Base-by-base conservation (phyloP, 2,888 invertebrate species). In the Stegophylla sp. region DNA sequence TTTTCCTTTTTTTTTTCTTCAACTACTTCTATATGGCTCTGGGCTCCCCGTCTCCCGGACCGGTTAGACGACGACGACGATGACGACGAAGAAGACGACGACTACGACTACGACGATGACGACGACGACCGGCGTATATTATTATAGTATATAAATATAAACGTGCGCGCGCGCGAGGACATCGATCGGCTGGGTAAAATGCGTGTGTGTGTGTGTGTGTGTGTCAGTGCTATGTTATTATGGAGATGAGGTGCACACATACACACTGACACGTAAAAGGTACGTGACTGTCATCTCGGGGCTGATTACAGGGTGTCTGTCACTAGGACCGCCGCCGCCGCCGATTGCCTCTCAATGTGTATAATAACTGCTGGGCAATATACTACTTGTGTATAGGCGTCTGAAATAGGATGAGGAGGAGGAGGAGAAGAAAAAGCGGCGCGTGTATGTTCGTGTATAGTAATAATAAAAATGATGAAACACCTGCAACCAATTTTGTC, bases 291-390 rank as follows among this genome's bases (percentile, higher is more conserved):
- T 79, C 79, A 71, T 79, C 79, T 71, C 71, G 79, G 69, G 69
- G 69, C 79, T 79, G 79, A 79, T 79, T 79, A 79, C 79, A 79
- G 79, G 79, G 79, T 76, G 75, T 79, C 79, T 79, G 79, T 79
- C 79, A 79, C 71, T 71, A 59, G 41, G 34, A 17, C 69, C 79
- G 79, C 69, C 66, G 56, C 61, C 61, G 26, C 13, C 20, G 41
- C 28, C 67, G 71, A 75, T 75, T 51, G 75, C 56, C 69, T 56
- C 34, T 69, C 69, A 2, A 56, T 34, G 34, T 34, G 7, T 34
- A 34, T 34, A 34, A 77, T 34, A 61, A 76, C 79, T 48, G 69
- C 71, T 61, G 79, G 77, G 61, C 48, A 79, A 59, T 45, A 66
- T 75, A 63, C 20, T 17, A 59, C 20, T 20, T 1, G 13, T 5